A percentile compares a stretch with the other conserved stretches of the same genome.
phyloP scores from a whole-genome alignment of 2,888 invertebrate genomes.

The Orthosia cruda region DNA sequence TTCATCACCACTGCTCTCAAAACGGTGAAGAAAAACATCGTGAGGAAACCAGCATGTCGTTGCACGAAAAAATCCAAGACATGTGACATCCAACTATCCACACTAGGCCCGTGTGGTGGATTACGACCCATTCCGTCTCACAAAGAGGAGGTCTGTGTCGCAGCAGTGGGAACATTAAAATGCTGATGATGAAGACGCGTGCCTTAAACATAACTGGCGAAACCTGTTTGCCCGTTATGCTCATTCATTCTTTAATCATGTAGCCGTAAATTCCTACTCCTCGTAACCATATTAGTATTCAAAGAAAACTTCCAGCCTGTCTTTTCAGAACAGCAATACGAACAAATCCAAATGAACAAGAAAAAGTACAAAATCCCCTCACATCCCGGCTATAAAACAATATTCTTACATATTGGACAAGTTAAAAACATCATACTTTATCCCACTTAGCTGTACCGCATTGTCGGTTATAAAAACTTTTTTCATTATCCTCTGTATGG shows the following conservation, averaged over 20 bases:
- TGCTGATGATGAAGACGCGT: too few relatives aligned
- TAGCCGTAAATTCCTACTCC: not conserved
- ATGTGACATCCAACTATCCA: too few relatives aligned
- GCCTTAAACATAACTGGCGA: too few relatives aligned
- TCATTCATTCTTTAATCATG: not conserved
- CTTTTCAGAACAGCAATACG: constrained; percentile 9
- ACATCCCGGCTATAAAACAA: constrained; percentile 62
- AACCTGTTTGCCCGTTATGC: too few relatives aligned
- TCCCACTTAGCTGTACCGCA: constrained; percentile 72
- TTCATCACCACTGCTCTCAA: too few relatives aligned
- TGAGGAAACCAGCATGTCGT: too few relatives aligned
- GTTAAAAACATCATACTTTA: constrained; percentile 70
- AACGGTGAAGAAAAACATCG: too few relatives aligned
- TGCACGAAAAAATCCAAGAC: too few relatives aligned
- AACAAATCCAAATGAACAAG: constrained; percentile 21
- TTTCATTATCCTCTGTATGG: constrained; percentile 86
- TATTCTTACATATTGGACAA: constrained; percentile 67
- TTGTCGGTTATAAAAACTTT: constrained; percentile 89
- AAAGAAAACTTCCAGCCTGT: not conserved
- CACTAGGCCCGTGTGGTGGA: too few relatives aligned
- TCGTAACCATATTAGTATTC: not conserved
- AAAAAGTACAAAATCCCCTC: constrained; percentile 46
- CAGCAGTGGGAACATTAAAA: too few relatives aligned
- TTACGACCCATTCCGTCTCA: too few relatives aligned
- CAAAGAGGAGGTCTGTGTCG: too few relatives aligned